phyloP scores from a whole-genome alignment of 2,113 vertebrate genomes.

The Vanacampus margaritifer region DNA sequence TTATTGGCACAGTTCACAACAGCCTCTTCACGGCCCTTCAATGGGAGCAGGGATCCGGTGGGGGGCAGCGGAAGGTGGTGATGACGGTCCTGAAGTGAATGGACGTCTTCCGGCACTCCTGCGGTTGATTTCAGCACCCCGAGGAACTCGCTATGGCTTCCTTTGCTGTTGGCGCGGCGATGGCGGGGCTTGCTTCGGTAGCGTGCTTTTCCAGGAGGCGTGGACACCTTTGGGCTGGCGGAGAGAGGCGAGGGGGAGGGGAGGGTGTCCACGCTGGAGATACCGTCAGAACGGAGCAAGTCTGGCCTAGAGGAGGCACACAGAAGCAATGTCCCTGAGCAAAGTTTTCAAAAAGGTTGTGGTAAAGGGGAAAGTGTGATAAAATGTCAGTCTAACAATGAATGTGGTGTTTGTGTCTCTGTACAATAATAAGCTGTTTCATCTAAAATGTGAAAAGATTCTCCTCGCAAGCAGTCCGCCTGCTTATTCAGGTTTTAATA shows the following conservation, averaged over 20 bases:
- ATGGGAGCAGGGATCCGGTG: conserved; percentile 58
- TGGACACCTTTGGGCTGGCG: conserved; percentile 89
- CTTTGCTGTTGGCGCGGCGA: conserved; percentile 91
- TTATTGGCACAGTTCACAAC: conserved; percentile 91
- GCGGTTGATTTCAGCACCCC: conserved; percentile 77
- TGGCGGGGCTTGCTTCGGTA: conserved; percentile 94
- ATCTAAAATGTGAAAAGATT: too few relatives aligned
- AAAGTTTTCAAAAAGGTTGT: not conserved
- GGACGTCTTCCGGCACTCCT: conserved; percentile 65
- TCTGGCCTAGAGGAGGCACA: conserved; percentile 78
- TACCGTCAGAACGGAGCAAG: conserved; percentile 88
- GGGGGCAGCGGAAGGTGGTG: conserved; percentile 59
- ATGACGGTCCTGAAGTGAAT: conserved; percentile 54
- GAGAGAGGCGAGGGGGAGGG: conserved; percentile 83
- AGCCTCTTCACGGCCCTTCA: conserved; percentile 78
- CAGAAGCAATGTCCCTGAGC: not conserved
- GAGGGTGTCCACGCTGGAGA: conserved; percentile 80
- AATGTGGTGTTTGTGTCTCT: too few relatives aligned
- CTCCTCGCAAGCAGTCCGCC: too few relatives aligned
- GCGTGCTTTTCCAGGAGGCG: conserved; percentile 82
- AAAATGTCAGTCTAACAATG: not conserved
- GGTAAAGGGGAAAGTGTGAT: not conserved
- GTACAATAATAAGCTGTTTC: too few relatives aligned
- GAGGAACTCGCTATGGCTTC: conserved; percentile 88
- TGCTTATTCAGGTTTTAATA: too few relatives aligned